These are phyloP conservation scores for Chaetodon auriga DNA, from an alignment of 2,113 vertebrate genomes.

Conservation along the genomic window DNA sequence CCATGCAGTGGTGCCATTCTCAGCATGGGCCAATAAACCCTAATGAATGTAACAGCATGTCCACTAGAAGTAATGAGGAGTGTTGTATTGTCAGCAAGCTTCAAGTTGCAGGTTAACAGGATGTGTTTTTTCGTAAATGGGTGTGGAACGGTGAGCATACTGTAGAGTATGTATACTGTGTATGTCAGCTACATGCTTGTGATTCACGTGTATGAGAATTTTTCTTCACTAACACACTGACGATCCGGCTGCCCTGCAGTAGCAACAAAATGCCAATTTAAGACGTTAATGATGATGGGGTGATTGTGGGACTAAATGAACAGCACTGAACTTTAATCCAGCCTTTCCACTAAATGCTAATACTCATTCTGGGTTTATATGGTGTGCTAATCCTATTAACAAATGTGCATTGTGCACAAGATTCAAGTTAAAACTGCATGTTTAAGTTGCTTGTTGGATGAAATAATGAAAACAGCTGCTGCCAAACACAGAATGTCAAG, in stretches of 20 bases:
- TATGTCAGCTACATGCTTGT: background rate
- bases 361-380: no score
- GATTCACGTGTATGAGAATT: background rate
- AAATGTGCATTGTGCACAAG: no score
- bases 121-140: constrained; percentile 24
- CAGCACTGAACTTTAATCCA: no score
- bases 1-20: background rate
- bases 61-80: background rate
- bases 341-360: constrained; percentile 13
- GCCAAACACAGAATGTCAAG: no score
- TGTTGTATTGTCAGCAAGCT: constrained; percentile 7
- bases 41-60: constrained; percentile 34
- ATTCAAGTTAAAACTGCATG: no score
- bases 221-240: background rate
- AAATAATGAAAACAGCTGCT: no score
- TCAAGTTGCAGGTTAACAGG: background rate
- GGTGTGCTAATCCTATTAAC: no score
- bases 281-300: constrained; percentile 22
- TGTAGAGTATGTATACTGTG: background rate
- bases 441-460: no score
- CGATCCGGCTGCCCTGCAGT: background rate
- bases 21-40: constrained; percentile 26
- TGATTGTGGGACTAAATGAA: background rate
- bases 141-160: constrained; percentile 28
- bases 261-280: background rate